A percentile compares a stretch with the other conserved stretches of the same genome.
These are phyloP conservation scores for Zenarchopterus dispar DNA, from an alignment of 2,797 vertebrate species.

Conservation along the genomic window DNA sequence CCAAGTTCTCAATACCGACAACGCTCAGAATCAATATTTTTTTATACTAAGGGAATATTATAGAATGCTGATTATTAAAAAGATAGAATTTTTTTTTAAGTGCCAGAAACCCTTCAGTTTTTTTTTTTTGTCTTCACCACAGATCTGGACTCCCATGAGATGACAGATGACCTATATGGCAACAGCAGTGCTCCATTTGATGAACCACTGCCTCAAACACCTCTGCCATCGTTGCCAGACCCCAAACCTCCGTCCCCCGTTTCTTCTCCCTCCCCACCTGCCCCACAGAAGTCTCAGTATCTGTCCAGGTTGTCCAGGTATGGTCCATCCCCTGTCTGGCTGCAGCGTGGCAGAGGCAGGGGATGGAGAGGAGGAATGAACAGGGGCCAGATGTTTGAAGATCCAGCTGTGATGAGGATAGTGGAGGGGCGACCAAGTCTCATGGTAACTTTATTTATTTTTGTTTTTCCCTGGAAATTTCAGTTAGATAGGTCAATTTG, in stretches of 20 bases:
- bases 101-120: no score
- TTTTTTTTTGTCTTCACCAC: neutral
- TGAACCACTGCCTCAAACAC: conserved; percentile 23
- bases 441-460: conserved; percentile 79
- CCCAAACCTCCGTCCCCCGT: conserved; percentile 30
- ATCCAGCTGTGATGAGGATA: conserved; percentile 89
- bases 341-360: conserved; percentile 43
- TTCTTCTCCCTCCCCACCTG: conserved; percentile 37
- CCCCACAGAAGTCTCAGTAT: conserved; percentile 33
- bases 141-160: conserved; percentile 60
- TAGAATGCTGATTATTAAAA: no score
- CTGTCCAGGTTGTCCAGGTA: conserved; percentile 25
- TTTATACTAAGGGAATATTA: no score
- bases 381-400: conserved; percentile 81
- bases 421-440: conserved; percentile 82
- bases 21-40: no score
- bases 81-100: no score
- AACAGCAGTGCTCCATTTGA: conserved; percentile 58
- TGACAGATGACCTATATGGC: conserved; percentile 35
- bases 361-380: conserved; percentile 45
- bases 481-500: neutral
- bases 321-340: neutral
- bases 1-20: no score
- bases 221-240: conserved; percentile 36
- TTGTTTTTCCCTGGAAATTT: neutral